Evolutionary conservation across 2,888 invertebrate genomes (phyloP), one percentile per base, ranked within the genome.

Genomic region (Argyresthia albistria): DNA sequence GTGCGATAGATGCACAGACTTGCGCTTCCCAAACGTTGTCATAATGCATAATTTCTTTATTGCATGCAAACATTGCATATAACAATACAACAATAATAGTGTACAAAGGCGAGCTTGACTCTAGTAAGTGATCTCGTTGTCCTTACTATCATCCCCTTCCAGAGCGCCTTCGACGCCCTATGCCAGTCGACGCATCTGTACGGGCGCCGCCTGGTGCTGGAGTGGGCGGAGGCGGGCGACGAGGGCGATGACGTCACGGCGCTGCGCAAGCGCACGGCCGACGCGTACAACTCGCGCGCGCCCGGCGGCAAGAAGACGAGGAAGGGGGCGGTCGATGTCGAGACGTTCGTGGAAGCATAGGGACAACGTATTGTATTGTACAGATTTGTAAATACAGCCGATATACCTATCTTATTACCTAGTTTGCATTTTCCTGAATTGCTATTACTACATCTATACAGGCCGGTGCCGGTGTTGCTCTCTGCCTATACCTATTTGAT

Each of bases 181-280:
- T 93, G 95, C 62, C 96, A 96, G 73, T 98, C 98, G 65, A 99
- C 99, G 53, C 99, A 99, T 90, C 93, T 99, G 80, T 99, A 97
- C 77, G 99, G 99, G 0, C 90, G 99, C 59, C 90, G 98, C 53
- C 87, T 99, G 64, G 98, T 97, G 0, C 82, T 99, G 55, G 98
- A 99, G 86, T 99, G 99, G 99, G 97, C 97, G 0, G 90, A 94
- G 54, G 90, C 92, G 50, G 92, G 92, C 39, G 87, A 88, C 54
- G 84, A 86, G 16, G 90, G 88, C 51, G 94, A 95, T 70, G 91
- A 91, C 57, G 89, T 98, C 8, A 93, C 93, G 11, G 90, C 93
- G 57, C 83, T 98, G 55, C 89, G 98, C 57, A 95, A 95, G 82
- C 91, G 96, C 65, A 96, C 97, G 0, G 96, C 96, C 0, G 90